Base-by-base conservation (phyloP, 2,888 invertebrate genomes). In the Mimachlamys varia region DNA sequence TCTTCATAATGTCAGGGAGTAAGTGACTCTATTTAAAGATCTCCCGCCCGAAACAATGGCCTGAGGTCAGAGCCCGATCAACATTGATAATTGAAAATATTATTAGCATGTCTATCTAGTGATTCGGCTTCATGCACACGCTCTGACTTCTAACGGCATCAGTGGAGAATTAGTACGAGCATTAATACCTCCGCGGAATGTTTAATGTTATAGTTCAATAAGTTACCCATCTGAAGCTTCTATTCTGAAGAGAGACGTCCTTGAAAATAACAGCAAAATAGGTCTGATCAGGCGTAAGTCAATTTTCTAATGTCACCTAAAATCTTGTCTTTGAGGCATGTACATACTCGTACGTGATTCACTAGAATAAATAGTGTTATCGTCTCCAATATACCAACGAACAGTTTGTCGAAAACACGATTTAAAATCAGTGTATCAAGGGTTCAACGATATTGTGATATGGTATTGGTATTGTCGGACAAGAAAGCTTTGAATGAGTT, bases 131-230 rank as follows among this genome's bases (percentile, higher is more conserved):
- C 7, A 53, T 62, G 62, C 62, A 62, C 62, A n/a, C 7, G n/a
- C 7, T 62, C 7, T 10, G 22, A 62, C 62, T n/a, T 62, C n/a
- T 5, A 44, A 5, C 44, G 7, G 44, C 44, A 3, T 62, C n/a
- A 7, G 62, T 62, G 62, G 62, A 62, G 22, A 62, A 62, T 44
- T 44, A 44, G 44, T 3, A 7, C 22, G 62, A 7, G 22, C 62
- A 62, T 22, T 62, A 62, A 62, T 62, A 22, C 62, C 0, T 62
- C n/a, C 10, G n/a, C 7, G 7, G 22, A 22, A 62, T 62, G 19
- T 62, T 62, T 62, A 62, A 62, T 62, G 62, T 7, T n/a, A 62
- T n/a, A 62, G 62, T 62, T 62, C 62, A 62, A 62, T n/a, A 62
- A n/a, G 62, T 62, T n/a, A 7, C 15, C 53, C 53, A 15, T 53